Base-by-base conservation (phyloP, 2,888 invertebrate genomes). In the Julus scandinavius region DNA sequence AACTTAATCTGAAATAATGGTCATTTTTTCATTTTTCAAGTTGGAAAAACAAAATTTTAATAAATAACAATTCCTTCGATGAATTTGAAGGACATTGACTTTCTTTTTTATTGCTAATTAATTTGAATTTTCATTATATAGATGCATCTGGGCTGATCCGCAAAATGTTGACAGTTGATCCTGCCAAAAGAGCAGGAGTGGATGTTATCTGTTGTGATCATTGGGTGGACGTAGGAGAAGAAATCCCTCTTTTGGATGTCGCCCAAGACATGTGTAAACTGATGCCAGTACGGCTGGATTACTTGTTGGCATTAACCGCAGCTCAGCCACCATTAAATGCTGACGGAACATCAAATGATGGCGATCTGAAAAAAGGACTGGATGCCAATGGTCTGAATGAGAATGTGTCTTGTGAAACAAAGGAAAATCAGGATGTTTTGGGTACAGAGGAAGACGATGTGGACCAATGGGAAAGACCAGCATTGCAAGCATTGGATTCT, bases 201-300 rank as follows among this genome's bases (percentile, higher is more conserved):
- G 96, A 97, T 89, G 97, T 97, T 92, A 98, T 99, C 90, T 98
- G 99, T 92, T 95, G 95, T 85, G 97, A 99, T 93, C 96, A 97
- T 97, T 99, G 99, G 99, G 96, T 99, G 89, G 99, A 99, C 92
- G 95, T 95, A 91, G 96, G 95, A 0, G 97, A 96, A 91, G 95
- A 95, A 90, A 95, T 95, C 58, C 96, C 95, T 84, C 97, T 98
- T 92, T 93, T 97, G 89, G 96, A 96, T 90, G 94, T 96, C 91
- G 96, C 98, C 0, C 97, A 97, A 92, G 96, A 96, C 90, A 92
- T 98, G 90, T 97, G 98, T 41, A 97, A 96, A 91, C 96, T 97
- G 92, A 97, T 97, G 2, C 97, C 98, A 0, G 97, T 97, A 83
- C 94, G 97, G 83, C 93, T 98, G 50, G 98, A 98, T 93, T 94